Conservation (phyloP, 2,888 invertebrate genomes). For the Amphipyra berbera region DNA sequence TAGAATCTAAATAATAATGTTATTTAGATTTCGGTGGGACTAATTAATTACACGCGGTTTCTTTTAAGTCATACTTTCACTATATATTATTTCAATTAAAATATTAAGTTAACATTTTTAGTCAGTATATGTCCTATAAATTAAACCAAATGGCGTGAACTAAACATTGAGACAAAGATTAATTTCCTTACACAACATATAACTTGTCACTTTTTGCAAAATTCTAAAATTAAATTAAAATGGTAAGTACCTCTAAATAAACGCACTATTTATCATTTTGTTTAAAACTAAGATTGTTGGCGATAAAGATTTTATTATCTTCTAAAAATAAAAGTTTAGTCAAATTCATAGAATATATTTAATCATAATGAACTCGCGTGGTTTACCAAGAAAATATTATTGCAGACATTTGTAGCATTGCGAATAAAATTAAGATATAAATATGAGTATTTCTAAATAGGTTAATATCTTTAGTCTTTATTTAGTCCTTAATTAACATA, state of each 20-base stretch:
- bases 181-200: constrained; percentile 22
- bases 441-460: no score
- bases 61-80: neutral
- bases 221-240: constrained; percentile 25
- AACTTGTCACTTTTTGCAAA: constrained; percentile 19
- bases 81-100: neutral
- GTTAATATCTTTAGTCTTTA: no score
- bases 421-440: neutral
- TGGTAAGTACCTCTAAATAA: neutral
- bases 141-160: constrained; percentile 21
- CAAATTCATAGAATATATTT: no score
- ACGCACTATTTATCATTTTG: constrained; percentile 16
- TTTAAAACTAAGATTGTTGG: constrained; percentile 23
- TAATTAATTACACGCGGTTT: neutral
- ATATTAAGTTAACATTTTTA: neutral
- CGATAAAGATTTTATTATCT: constrained; percentile 32
- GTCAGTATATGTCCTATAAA: constrained; percentile 23
- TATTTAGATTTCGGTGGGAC: no score
- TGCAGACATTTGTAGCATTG: neutral
- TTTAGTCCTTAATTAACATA: no score
- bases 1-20: no score
- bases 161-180: constrained; percentile 13
- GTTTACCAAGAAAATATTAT: neutral
- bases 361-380: no score
- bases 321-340: neutral